These are phyloP conservation scores for Protobothrops mucrosquamatus DNA, from an alignment of 2,113 vertebrate genomes.

Conservation along the genomic window DNA sequence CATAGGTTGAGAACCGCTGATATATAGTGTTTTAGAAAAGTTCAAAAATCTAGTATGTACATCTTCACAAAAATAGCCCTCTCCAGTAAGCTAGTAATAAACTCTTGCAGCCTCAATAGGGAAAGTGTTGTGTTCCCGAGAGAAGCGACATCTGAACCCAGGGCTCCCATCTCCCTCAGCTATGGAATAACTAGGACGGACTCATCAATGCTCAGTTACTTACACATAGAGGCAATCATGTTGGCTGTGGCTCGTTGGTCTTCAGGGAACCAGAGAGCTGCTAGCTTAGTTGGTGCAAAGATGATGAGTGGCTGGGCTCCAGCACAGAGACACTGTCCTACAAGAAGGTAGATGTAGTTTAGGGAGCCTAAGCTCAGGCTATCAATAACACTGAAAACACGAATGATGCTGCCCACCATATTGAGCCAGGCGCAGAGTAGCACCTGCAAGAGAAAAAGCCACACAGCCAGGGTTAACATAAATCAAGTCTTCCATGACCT, in stretches of 20 bases:
- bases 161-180: background rate
- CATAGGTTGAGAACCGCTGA: no score
- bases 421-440: constrained; percentile 87
- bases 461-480: background rate
- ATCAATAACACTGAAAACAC: constrained; percentile 58
- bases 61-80: background rate
- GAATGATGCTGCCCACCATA: constrained; percentile 77
- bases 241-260: constrained; percentile 89
- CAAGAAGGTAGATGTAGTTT: constrained; percentile 71
- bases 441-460: constrained; percentile 69
- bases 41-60: background rate
- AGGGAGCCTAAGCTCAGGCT: background rate
- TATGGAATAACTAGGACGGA: background rate
- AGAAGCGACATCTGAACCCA: background rate
- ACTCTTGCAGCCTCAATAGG: background rate
- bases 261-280: constrained; percentile 92
- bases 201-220: constrained; percentile 55
- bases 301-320: constrained; percentile 88
- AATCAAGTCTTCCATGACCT: background rate
- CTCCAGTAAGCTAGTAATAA: background rate
- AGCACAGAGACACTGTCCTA: constrained; percentile 84
- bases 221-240: constrained; percentile 90
- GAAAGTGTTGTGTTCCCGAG: no score
- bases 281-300: constrained; percentile 90
- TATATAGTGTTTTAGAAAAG: background rate